These are phyloP conservation scores for Lerema accius DNA, from an alignment of 1,140 invertebrate species.

Conservation along the genomic window DNA sequence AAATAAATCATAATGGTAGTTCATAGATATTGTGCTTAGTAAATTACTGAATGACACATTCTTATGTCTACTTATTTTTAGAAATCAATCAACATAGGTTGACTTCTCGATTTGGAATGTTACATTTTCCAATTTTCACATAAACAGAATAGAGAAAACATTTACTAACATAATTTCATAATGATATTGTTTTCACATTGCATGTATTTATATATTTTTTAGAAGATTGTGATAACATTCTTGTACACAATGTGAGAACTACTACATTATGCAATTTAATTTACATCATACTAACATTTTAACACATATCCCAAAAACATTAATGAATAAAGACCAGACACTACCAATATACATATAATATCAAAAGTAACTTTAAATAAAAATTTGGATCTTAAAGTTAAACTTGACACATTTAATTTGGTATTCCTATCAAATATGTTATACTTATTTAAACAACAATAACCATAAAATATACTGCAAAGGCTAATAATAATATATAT, in stretches of 20 bases:
- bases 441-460: constrained; percentile 45
- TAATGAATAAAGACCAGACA: background rate
- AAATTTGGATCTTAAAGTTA: constrained; percentile 29
- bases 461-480: constrained; percentile 55
- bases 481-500: constrained; percentile 49
- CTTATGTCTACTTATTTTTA: background rate
- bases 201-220: constrained; percentile 1
- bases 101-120: constrained; percentile 18
- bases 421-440: constrained; percentile 46
- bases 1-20: background rate
- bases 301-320: background rate
- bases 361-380: background rate
- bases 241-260: constrained; percentile 5
- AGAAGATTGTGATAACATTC: background rate
- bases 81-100: background rate
- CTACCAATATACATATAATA: background rate
- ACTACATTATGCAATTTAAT: constrained; percentile 14
- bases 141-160: background rate
- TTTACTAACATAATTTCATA: background rate
- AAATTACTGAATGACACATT: background rate
- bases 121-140: constrained; percentile 5
- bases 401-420: constrained; percentile 57
- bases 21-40: background rate
- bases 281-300: background rate
- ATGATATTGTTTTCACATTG: background rate